Evolutionary conservation across 2,113 vertebrate genomes (phyloP).

Genomic region (Gorsachius goisagi): DNA sequence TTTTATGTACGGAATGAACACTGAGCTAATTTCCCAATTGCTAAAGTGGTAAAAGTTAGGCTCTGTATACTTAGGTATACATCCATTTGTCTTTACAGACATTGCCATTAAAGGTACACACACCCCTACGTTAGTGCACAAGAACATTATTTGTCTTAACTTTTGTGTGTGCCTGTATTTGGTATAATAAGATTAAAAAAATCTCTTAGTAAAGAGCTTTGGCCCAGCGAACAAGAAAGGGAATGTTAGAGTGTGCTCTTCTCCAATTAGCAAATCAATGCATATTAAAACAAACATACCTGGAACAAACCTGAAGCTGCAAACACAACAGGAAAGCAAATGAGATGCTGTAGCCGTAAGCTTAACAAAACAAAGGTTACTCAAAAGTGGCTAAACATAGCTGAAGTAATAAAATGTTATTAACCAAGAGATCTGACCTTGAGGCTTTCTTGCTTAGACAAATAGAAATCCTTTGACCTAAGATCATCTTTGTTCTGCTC

Average conservation of each 20-base stretch:
- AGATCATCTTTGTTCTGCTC: constrained; percentile 12
- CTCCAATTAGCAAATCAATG: constrained; percentile 18
- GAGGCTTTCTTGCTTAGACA: constrained; percentile 11
- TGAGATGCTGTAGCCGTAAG: constrained; percentile 50
- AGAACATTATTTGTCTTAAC: not conserved
- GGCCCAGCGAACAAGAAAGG: constrained; percentile 57
- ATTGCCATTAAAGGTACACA: constrained; percentile 14
- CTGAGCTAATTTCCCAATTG: not conserved
- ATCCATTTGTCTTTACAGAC: not conserved
- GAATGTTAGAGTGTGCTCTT: constrained; percentile 58
- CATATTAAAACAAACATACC: not conserved
- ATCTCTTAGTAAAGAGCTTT: constrained; percentile 21
- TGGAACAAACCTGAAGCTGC: constrained; percentile 22
- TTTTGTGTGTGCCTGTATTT: not conserved
- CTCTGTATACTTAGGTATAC: not conserved
- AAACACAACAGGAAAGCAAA: constrained; percentile 22
- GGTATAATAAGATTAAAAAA: not conserved
- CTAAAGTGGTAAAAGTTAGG: not conserved
- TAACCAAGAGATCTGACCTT: constrained; percentile 1
- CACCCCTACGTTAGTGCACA: constrained; percentile 31
- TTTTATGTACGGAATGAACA: not conserved
- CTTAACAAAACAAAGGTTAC: constrained; percentile 38
- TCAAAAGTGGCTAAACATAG: constrained; percentile 34
- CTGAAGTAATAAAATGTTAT: constrained; percentile 24
- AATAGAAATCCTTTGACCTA: constrained; percentile 31